Percentiles rank a stretch among this genome's conserved stretches.
These are phyloP conservation scores for Danaus plexippus DNA, from an alignment of 1,140 invertebrate species.

Conservation along the genomic window DNA sequence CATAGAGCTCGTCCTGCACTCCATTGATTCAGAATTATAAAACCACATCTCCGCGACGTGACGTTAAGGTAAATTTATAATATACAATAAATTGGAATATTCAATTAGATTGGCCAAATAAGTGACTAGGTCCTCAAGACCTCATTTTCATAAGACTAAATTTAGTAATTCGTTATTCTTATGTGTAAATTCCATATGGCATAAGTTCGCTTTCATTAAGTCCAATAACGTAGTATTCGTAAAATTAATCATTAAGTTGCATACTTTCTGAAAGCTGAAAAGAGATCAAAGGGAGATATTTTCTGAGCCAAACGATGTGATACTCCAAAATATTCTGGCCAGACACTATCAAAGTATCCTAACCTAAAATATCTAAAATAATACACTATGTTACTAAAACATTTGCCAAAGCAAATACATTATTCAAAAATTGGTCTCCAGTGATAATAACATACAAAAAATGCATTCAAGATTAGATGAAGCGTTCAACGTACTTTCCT, in stretches of 20 bases:
- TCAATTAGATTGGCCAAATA: slow-evolving; percentile 68
- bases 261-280: slow-evolving; percentile 70
- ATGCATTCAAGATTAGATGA: slow-evolving; percentile 61
- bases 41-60: slow-evolving; percentile 52
- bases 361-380: slow-evolving; percentile 71
- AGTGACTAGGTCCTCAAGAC: slow-evolving; percentile 68
- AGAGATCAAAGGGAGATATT: slow-evolving; percentile 71
- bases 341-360: slow-evolving; percentile 71
- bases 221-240: slow-evolving; percentile 60
- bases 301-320: slow-evolving; percentile 72
- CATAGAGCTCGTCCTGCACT: slow-evolving; percentile 66
- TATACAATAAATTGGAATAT: slow-evolving; percentile 71
- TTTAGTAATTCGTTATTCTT: slow-evolving; percentile 72
- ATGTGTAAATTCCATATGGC: slow-evolving; percentile 71
- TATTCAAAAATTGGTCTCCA: slow-evolving; percentile 68
- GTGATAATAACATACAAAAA: slow-evolving; percentile 57
- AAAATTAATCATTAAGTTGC: slow-evolving; percentile 67
- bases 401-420: slow-evolving; percentile 67
- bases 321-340: slow-evolving; percentile 71
- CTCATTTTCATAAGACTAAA: slow-evolving; percentile 68
- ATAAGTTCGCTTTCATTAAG: slow-evolving; percentile 71
- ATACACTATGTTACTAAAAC: slow-evolving; percentile 64
- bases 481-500: slow-evolving; percentile 29
- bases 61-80: slow-evolving; percentile 59
- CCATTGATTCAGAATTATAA: slow-evolving; percentile 59